Conservation (phyloP, 2,113 vertebrate species). For the Antechinus stuartii region DNA sequence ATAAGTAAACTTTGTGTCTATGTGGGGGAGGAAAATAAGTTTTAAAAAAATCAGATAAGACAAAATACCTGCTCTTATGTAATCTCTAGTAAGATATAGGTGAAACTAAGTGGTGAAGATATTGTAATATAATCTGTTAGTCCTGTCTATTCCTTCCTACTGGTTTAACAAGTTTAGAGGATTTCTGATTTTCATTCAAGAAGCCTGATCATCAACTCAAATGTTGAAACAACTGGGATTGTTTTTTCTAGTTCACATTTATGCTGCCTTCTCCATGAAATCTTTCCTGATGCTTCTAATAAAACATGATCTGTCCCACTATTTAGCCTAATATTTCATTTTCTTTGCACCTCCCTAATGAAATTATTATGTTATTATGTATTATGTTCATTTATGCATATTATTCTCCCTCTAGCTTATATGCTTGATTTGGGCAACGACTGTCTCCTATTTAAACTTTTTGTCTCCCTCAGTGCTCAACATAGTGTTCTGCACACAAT, state of each 20-base stretch:
- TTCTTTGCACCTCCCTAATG: neutral
- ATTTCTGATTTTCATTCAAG: neutral
- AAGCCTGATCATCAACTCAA: neutral
- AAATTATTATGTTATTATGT: neutral
- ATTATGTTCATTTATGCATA: neutral
- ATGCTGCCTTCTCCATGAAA: neutral
- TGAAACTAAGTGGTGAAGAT: neutral
- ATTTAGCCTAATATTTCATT: neutral
- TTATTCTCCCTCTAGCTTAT: neutral
- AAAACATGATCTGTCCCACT: neutral
- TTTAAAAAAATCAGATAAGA: neutral
- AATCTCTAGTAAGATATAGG: neutral
- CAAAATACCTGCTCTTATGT: neutral
- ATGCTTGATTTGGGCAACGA: neutral
- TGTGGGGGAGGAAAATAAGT: no score
- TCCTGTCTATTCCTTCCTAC: neutral
- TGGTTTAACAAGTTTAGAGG: neutral
- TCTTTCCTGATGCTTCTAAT: neutral
- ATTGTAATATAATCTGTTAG: neutral
- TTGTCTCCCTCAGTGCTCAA: neutral
- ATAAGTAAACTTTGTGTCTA: neutral
- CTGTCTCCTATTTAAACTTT: neutral
- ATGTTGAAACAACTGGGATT: neutral
- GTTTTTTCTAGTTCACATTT: neutral
- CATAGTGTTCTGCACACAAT: neutral